These are phyloP conservation scores for Graphium colonna DNA, from an alignment of 2,888 invertebrate species.

Conservation along the genomic window DNA sequence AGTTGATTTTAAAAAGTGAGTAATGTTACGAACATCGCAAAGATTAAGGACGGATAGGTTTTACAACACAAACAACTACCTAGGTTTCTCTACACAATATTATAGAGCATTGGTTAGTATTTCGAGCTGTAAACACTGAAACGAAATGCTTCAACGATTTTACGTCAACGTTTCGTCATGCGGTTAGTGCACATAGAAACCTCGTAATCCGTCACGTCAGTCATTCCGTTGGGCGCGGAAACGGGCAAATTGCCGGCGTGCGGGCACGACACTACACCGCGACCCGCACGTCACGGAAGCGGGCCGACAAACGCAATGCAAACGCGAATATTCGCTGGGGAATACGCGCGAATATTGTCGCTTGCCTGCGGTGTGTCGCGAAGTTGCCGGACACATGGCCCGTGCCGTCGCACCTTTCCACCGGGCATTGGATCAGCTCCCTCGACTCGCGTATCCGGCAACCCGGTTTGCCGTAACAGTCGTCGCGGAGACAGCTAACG, in stretches of 20 bases:
- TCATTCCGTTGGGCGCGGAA: slow-evolving; percentile 57
- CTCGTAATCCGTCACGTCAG: slow-evolving; percentile 55
- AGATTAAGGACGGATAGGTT: too few relatives aligned
- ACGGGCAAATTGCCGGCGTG: slow-evolving; percentile 58
- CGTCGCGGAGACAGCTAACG: slow-evolving; percentile 64
- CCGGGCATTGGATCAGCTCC: slow-evolving; percentile 90
- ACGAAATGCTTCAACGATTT: slow-evolving; percentile 27
- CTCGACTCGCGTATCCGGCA: slow-evolving; percentile 83
- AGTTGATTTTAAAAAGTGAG: background rate
- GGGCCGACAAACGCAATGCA: slow-evolving; percentile 30
- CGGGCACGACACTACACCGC: slow-evolving; percentile 47
- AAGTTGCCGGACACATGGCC: slow-evolving; percentile 94
- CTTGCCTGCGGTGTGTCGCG: slow-evolving; percentile 93
- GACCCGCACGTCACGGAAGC: slow-evolving; percentile 14
- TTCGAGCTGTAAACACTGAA: slow-evolving; percentile 19
- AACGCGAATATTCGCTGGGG: slow-evolving; percentile 53
- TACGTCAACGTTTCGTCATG: slow-evolving; percentile 79
- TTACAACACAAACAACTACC: too few relatives aligned
- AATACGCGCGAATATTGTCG: slow-evolving; percentile 71
- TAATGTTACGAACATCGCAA: slow-evolving; percentile 9
- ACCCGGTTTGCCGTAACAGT: slow-evolving; percentile 62
- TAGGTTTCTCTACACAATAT: too few relatives aligned
- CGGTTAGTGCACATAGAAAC: slow-evolving; percentile 82
- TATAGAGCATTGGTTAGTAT: slow-evolving; percentile 2
- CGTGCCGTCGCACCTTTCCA: slow-evolving; percentile 90